A percentile compares a stretch with the other conserved stretches of the same genome.
phyloP scores from a whole-genome alignment of 1,140 invertebrate species.

The Drosophila carrolli region DNA sequence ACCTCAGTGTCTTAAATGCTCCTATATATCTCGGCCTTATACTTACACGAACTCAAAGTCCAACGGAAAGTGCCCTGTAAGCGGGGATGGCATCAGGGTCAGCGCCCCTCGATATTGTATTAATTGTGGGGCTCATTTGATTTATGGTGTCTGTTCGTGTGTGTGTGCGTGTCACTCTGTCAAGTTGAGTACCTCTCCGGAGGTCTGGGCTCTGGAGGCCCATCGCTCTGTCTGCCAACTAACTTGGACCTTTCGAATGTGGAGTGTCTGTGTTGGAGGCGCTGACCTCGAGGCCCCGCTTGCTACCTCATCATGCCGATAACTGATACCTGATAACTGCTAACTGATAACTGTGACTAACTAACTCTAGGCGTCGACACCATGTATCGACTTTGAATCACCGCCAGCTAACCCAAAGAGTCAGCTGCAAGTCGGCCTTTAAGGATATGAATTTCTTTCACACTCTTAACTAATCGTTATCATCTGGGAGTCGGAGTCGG shows the following conservation, averaged over 20 bases:
- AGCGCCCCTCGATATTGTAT: constrained; percentile 40
- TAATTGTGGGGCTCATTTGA: constrained; percentile 67
- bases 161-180: constrained; percentile 14
- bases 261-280: constrained; percentile 11
- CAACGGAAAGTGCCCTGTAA: constrained; percentile 40
- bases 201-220: background rate
- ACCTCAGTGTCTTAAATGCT: constrained; percentile 65
- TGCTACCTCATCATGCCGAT: constrained; percentile 7
- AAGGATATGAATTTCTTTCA: constrained; percentile 40
- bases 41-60: constrained; percentile 25
- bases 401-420: background rate
- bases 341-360: constrained; percentile 1
- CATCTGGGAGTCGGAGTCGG: constrained; percentile 2
- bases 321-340: background rate
- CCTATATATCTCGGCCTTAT: constrained; percentile 39
- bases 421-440: background rate
- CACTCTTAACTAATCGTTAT: constrained; percentile 14
- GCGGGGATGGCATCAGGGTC: constrained; percentile 42
- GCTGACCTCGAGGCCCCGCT: constrained; percentile 54
- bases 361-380: constrained; percentile 20
- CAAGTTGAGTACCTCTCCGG: background rate
- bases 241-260: constrained; percentile 2
- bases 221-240: constrained; percentile 18
- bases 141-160: constrained; percentile 37
- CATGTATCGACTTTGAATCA: constrained; percentile 19